These are phyloP conservation scores for Microcebus murinus DNA, from an alignment of 2,113 vertebrate genomes.

Conservation along the genomic window DNA sequence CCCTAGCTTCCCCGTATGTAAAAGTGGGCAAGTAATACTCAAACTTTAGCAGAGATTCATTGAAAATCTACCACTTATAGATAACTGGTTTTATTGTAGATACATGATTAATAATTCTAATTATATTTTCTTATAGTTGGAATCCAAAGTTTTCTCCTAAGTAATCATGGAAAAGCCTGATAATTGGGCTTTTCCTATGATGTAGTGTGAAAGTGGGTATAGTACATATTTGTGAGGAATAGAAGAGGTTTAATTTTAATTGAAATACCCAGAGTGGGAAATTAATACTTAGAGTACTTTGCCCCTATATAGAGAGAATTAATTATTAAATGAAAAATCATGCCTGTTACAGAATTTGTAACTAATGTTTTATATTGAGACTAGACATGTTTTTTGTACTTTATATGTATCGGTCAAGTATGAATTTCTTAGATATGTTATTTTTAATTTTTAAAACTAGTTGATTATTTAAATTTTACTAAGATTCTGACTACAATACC, in stretches of 20 bases:
- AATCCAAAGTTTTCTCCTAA: background rate
- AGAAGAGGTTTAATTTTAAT: background rate
- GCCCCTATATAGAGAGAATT: background rate
- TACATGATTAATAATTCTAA: background rate
- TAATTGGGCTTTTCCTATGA: background rate
- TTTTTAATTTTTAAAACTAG: constrained; percentile 58
- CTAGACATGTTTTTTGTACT: background rate
- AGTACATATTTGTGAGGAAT: background rate
- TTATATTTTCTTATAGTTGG: background rate
- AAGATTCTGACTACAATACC: background rate
- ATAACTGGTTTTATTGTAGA: background rate
- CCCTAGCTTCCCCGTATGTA: background rate
- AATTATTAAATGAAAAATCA: constrained; percentile 26
- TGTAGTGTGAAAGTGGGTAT: background rate
- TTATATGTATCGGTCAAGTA: background rate
- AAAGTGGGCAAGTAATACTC: background rate
- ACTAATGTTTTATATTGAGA: background rate
- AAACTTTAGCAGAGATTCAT: background rate
- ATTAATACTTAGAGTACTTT: background rate
- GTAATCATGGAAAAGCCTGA: background rate
- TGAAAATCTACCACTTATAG: constrained; percentile 12
- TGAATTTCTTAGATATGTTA: constrained; percentile 34
- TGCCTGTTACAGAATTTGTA: background rate
- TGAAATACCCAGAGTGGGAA: background rate
- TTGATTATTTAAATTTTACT: constrained; percentile 59